Conservation (phyloP, 2,113 vertebrate genomes). For the Plotosus lineatus region DNA sequence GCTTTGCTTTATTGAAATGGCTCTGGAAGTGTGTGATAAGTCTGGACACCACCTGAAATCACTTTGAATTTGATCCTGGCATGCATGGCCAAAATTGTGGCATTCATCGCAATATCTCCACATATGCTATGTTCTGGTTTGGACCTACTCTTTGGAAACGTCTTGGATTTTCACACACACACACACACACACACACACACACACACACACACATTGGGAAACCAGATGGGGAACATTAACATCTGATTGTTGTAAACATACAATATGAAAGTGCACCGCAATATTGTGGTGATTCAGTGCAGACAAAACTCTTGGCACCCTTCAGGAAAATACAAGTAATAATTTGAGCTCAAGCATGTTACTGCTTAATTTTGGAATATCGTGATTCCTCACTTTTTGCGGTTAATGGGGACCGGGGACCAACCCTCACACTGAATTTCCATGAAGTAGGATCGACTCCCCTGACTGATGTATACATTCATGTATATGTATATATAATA, state of each 20-base stretch:
- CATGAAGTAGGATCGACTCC: no score
- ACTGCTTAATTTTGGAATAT: no score
- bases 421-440: no score
- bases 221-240: neutral
- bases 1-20: constrained; percentile 7
- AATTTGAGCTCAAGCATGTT: neutral
- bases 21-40: constrained; percentile 28
- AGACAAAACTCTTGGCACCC: neutral
- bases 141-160: neutral
- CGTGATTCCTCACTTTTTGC: no score
- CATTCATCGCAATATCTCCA: neutral
- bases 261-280: neutral
- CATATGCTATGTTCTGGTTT: neutral
- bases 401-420: no score
- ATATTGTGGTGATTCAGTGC: neutral
- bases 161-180: neutral
- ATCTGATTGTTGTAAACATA: neutral
- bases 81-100: neutral
- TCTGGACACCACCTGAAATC: constrained; percentile 34
- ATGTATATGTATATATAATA: no score
- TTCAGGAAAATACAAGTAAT: neutral
- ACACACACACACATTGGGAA: neutral
- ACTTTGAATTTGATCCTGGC: constrained; percentile 20
- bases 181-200: neutral
- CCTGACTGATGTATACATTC: no score